Conservation (phyloP, 2,888 invertebrate species). For the Metellina segmentata region DNA sequence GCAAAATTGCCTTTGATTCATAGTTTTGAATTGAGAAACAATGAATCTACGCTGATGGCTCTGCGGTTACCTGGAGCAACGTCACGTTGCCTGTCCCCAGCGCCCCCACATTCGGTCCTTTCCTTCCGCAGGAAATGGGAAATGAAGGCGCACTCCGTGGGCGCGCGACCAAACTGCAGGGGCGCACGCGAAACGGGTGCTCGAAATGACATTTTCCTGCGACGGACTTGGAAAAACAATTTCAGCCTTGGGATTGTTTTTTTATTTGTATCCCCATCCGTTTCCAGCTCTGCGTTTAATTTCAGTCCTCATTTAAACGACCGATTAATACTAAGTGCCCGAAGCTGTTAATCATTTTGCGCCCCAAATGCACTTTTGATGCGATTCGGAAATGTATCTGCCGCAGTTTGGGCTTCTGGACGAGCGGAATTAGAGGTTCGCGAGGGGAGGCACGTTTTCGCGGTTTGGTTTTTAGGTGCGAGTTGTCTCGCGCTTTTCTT, state of each 20-base stretch:
- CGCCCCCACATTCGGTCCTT: slow-evolving; percentile 34
- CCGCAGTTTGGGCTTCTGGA: slow-evolving; percentile 21
- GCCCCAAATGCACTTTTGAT: slow-evolving; percentile 45
- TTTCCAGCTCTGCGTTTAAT: background rate
- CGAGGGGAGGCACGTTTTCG: background rate
- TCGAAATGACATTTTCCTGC: slow-evolving; percentile 34
- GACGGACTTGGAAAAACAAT: slow-evolving; percentile 37
- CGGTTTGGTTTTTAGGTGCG: too few relatives aligned
- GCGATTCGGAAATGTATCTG: slow-evolving; percentile 47
- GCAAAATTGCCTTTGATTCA: slow-evolving; percentile 4
- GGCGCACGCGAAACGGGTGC: slow-evolving; percentile 49
- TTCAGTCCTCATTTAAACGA: slow-evolving; percentile 4
- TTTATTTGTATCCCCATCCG: background rate
- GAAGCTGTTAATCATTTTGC: slow-evolving; percentile 11
- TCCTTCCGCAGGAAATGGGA: slow-evolving; percentile 67
- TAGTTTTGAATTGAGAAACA: slow-evolving; percentile 43
- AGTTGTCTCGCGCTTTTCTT: too few relatives aligned
- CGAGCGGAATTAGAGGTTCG: background rate
- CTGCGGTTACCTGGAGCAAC: slow-evolving; percentile 55
- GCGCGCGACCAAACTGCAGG: slow-evolving; percentile 40
- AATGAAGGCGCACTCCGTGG: slow-evolving; percentile 45
- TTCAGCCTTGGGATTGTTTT: background rate
- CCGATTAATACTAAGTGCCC: slow-evolving; percentile 7
- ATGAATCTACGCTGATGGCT: slow-evolving; percentile 44
- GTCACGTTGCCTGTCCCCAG: slow-evolving; percentile 41